A percentile compares a stretch with the other conserved stretches of the same genome.
These are phyloP conservation scores for Axinella damicornis DNA, from an alignment of 37 sponge, comb jelly and placozoan species.

Conservation along the genomic window DNA sequence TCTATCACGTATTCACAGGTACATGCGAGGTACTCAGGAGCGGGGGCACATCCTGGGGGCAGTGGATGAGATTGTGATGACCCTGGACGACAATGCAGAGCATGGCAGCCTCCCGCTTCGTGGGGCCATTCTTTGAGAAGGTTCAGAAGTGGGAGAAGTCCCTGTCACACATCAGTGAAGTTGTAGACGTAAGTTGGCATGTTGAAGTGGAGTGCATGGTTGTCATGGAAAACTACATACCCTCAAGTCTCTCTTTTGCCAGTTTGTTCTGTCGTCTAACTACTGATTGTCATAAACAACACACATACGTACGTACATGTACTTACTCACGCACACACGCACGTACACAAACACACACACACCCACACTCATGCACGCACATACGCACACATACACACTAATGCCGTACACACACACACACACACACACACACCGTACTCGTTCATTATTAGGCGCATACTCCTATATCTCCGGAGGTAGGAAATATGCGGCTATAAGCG, in stretches of 20 bases:
- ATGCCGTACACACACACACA: no score
- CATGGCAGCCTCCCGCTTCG: conserved; percentile 98
- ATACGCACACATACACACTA: no score
- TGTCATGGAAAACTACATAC: no score
- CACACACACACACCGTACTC: not conserved
- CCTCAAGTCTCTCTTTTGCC: no score
- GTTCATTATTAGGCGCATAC: no score
- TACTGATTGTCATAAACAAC: no score
- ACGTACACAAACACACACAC: not conserved
- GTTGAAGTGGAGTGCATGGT: no score
- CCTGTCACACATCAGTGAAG: conserved; percentile 99
- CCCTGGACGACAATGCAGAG: conserved; percentile 99
- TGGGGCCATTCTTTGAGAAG: conserved; percentile 94
- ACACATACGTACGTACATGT: no score
- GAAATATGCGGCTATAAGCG: no score
- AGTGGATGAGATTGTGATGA: conserved; percentile 95
- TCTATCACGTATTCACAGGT: conserved; percentile 66
- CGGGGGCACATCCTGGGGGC: conserved; percentile 92
- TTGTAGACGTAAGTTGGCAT: conserved; percentile 87
- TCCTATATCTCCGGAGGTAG: no score
- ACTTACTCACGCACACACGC: no score
- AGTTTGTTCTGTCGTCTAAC: no score
- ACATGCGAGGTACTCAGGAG: conserved; percentile 96
- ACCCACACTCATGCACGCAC: not conserved
- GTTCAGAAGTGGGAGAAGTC: conserved; percentile 99